Base-by-base conservation (phyloP, 1,140 invertebrate species). In the Arion vulgaris region DNA sequence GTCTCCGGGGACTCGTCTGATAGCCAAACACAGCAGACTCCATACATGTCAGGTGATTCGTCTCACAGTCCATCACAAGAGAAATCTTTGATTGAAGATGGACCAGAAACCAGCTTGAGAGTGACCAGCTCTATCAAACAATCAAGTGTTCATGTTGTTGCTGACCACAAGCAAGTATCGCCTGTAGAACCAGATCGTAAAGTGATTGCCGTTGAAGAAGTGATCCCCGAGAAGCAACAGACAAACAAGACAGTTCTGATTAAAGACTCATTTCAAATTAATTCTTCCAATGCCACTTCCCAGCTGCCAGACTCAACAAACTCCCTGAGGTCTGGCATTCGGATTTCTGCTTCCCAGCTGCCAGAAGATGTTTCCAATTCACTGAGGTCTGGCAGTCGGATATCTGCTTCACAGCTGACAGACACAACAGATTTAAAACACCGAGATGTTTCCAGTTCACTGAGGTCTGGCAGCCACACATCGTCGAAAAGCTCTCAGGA, bases 191-290 rank as follows among this genome's bases (percentile, higher is more conserved):
- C 90, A 39, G 87, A 86, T 36, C 86, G 80, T 49, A 90, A 89
- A 81, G 69, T 81, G 41, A 87, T 89, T 19, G 32, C 86, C 7
- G 86, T 86, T 57, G 89, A 88, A 17, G 85, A 87, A 32, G 39
- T 89, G 5, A 87, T 89, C 1, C 89, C 89, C 15, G 93, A 94
- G 85, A 93, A 96, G 49, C 96, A 97, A 89, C 95, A 96, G 89
- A 97, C 97, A 0, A 98, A 98, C 93, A 96, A 96, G 89, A 95
- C 95, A 86, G 93, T 98, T 45, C 96, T 98, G 57, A 97, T 98
- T 86, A 95, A 94, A 71, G 94, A 94, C 26, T 74, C 71, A n/a
- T 53, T 62, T 26, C 62, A 66, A 28, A 66, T 1, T 66, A 66
- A 32, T 1, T 66, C 28, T 28, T 66, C 51, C 26, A 15, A n/a